Conservation (phyloP, 1,140 invertebrate genomes). For the Ruditapes philippinarum region DNA sequence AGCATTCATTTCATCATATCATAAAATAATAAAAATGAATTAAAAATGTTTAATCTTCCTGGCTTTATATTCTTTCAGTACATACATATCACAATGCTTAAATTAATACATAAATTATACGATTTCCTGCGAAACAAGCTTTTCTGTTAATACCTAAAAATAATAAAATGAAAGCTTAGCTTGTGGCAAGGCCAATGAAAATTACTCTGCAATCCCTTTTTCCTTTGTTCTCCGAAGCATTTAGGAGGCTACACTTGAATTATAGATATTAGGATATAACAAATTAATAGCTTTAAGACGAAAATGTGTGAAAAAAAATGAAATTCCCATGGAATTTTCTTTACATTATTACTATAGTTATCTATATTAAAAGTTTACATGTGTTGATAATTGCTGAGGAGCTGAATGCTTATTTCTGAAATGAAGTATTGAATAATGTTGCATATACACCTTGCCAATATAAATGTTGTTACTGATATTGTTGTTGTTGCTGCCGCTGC, state of each 20-base stretch:
- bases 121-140: no score
- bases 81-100: no score
- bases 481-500: no score
- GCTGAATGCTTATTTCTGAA: background rate
- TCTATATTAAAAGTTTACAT: background rate
- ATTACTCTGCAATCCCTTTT: background rate
- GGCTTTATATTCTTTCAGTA: no score
- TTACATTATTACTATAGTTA: conserved; percentile 8
- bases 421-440: no score
- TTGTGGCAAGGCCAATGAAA: background rate
- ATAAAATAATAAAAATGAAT: no score
- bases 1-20: no score
- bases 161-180: conserved; percentile 4
- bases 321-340: conserved; percentile 23
- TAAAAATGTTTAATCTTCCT: no score
- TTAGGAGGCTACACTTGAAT: background rate
- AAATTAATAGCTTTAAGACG: conserved; percentile 8
- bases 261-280: conserved; percentile 16
- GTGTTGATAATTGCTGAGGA: conserved; percentile 3
- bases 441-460: no score
- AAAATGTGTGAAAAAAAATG: background rate
- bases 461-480: no score
- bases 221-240: background rate
- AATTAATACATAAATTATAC: no score
- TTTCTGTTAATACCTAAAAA: no score